Evolutionary conservation across 2,888 invertebrate species (phyloP).

Genomic region (Pardosa pseudoannulata): DNA sequence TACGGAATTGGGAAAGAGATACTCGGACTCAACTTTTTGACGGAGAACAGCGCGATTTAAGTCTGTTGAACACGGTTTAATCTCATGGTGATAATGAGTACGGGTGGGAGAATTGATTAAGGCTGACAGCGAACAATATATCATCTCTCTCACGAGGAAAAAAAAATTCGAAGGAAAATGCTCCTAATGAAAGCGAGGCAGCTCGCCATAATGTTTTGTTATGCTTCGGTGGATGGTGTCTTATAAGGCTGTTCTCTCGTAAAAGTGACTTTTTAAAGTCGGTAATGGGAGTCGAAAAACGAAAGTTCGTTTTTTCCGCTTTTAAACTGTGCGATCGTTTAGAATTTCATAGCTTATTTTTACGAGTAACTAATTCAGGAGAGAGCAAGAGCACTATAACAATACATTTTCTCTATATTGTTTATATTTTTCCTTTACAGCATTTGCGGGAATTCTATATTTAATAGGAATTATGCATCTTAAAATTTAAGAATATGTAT

Average conservation of each 20-base stretch:
- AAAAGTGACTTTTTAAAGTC: too few relatives aligned
- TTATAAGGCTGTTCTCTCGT: neutral
- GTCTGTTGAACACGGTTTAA: conserved; percentile 68
- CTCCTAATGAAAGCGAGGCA: neutral
- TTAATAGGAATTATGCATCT: too few relatives aligned
- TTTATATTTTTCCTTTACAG: too few relatives aligned
- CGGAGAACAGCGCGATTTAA: conserved; percentile 55
- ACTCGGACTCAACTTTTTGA: conserved; percentile 36
- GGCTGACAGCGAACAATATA: conserved; percentile 60
- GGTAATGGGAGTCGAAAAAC: too few relatives aligned
- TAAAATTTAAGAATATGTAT: too few relatives aligned
- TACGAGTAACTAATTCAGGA: too few relatives aligned
- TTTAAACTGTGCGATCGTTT: too few relatives aligned
- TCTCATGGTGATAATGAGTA: conserved; percentile 60
- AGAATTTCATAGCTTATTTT: too few relatives aligned
- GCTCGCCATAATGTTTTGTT: neutral
- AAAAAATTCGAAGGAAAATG: neutral
- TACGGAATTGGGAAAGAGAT: neutral
- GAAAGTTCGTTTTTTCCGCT: too few relatives aligned
- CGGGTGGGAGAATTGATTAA: conserved; percentile 66
- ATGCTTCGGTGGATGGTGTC: neutral
- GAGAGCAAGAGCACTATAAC: too few relatives aligned
- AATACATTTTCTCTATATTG: too few relatives aligned
- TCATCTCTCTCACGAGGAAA: conserved; percentile 31
- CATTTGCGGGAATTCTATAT: too few relatives aligned